Base-by-base conservation (phyloP, 2,113 vertebrate species). In the Oceanites oceanicus region DNA sequence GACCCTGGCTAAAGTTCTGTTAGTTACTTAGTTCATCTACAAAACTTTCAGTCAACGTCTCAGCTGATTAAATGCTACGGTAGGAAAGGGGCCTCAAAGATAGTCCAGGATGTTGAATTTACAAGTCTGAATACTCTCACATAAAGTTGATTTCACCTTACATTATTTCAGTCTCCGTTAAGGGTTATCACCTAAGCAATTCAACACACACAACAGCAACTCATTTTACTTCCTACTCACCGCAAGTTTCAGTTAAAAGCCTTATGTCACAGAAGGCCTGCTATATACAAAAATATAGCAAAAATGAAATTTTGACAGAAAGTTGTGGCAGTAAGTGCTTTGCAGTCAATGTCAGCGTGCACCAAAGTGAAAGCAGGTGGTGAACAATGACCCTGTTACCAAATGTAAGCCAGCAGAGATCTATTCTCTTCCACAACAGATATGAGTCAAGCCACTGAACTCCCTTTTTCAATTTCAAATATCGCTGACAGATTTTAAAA, bases 221-320 rank as follows among this genome's bases (percentile, higher is more conserved):
- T 83, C 78, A 14, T 87, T 93, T 93, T 96, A 50, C 97, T 77
- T 96, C 94, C 93, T 88, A 94, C 92, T 84, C 89, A n/a, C 88
- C 9, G 15, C 49, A 92, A 65, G 88, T 21, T 70, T 76, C 56
- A 58, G 93, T 92, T 97, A 85, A 95, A 80, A 96, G 78, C 91
- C 81, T 92, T 82, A 61, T 80, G 93, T 86, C 95, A 96, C 86
- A 88, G 88, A 92, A 79, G 71, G 88, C 42, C 66, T 77, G 76
- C 80, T 83, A 26, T 3, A 94, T 3, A 90, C 63, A 76, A 85
- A 95, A 96, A 94, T 47, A 85, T 2, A 95, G 92, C 85, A 70
- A 84, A 95, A 96, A 66, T 16, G 88, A 87, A 55, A 82, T 58
- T 84, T 17, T 89, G 94, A 95, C 88, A 87, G 80, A 88, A 84